Evolutionary conservation across 1,140 invertebrate genomes (phyloP), one percentile per base, ranked within the genome.

Genomic region (Apocrypta bakeri): DNA sequence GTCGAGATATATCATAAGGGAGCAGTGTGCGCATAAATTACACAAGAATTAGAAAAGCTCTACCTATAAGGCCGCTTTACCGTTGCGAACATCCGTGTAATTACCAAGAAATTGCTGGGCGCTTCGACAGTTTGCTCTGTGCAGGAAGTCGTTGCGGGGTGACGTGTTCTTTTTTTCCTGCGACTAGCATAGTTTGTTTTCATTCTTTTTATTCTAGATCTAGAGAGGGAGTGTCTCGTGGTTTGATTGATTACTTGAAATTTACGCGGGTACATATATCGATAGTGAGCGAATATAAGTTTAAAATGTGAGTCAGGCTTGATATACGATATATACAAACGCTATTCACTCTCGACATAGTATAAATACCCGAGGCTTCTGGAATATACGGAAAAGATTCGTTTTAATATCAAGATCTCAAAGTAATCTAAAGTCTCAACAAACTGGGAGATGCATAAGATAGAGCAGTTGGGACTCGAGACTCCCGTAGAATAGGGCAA

Each of bases 61-160:
- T 6, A 56, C 3, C 21, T 56, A 56, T n/a, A 56, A 56, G 1
- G 6, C 21, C 3, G 1, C 2, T n/a, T 37, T 68, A 29, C 75
- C 63, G 31, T 77, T 77, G 73, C 25, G 75, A n/a, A 31, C 75
- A 42, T 56, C 48, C 24, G 61, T 42, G 73, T 77, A 77, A 77
- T 77, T 77, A 66, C 75, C 11, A 6, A 40, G 74, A 76, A 76
- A 76, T 76, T 76, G 25, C 61, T 6, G 24, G 74, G 33, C n/a
- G 56, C 48, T 42, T 77, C 63, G 61, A 66, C 75, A 31, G 40
- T 1, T 48, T 42, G 21, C 33, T 66, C 31, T 66, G 8, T 17
- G 64, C 24, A 66, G 64, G 64, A 66, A 66, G 64, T 66, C 27
- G 64, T 66, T 56, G 48, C 48, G 48, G 4, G 48, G 48, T 56